phyloP scores from a whole-genome alignment of 2,797 vertebrate species.

The Delichon dasypus region DNA sequence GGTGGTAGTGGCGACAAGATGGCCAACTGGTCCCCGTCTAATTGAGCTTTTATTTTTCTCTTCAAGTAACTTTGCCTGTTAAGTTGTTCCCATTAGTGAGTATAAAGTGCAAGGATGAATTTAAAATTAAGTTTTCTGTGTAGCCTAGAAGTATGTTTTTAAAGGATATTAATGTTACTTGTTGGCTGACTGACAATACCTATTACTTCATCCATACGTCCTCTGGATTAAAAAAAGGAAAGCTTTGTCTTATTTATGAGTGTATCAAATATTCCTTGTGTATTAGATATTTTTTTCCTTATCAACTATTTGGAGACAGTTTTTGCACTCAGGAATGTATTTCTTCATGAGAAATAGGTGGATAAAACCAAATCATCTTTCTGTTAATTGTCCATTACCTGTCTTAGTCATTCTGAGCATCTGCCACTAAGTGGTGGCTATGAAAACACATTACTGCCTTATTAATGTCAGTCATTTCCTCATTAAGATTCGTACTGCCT shows the following conservation, averaged over 20 bases:
- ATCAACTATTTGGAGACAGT: background rate
- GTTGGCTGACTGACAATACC: background rate
- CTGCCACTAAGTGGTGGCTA: background rate
- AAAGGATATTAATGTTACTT: background rate
- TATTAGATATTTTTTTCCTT: background rate
- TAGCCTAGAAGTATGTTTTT: background rate
- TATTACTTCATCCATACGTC: background rate
- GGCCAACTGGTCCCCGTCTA: background rate
- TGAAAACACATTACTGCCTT: background rate
- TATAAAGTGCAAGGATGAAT: background rate
- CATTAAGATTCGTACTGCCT: background rate
- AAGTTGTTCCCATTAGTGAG: background rate
- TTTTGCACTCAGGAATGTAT: background rate
- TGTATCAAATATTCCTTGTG: background rate
- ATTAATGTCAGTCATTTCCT: slow-evolving; percentile 1
- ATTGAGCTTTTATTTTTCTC: background rate
- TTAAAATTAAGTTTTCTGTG: background rate
- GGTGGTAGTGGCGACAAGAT: background rate
- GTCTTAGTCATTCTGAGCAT: background rate
- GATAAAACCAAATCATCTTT: background rate
- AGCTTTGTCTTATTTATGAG: background rate
- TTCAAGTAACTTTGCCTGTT: background rate
- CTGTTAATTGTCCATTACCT: background rate
- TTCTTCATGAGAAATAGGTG: background rate
- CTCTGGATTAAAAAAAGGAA: background rate